Base-by-base conservation (phyloP, 2,797 vertebrate genomes). In the Acridotheres tristis region DNA sequence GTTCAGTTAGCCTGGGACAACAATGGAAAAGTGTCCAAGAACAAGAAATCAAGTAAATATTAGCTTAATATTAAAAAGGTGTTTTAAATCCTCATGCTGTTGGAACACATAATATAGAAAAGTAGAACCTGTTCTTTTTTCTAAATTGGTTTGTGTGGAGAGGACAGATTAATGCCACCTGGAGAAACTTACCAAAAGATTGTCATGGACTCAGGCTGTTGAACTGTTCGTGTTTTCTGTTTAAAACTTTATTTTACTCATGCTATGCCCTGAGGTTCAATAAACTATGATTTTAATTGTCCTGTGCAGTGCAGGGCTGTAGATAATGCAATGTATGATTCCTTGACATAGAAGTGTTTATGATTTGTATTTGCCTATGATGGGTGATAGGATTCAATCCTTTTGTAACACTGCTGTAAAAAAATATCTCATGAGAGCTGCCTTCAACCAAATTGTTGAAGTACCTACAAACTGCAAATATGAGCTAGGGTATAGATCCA, bases 171-270 rank as follows among this genome's bases (percentile, higher is more conserved):
- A 48, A 34, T 61, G 30, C 26, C 34, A 51, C n/a, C 53, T 77
- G 50, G 38, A 72, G 34, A 90, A 93, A 53, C 10, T 59, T 34
- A 61, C 1, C 47, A 23, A 67, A 80, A 30, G 4, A 17, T 34
- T 75, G 47, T 30, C 34, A 25, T 45, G 18, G 45, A 61, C 45
- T 72, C 47, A 58, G 13, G 8, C 14, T 34, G 40, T 92, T 85
- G 78, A 89, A 72, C 53, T 83, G 12, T 45, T 63, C 67, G 32
- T 84, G 43, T 77, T 93, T 94, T 95, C 65, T 95, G 36, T 94
- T 93, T 93, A 76, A 90, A 85, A 85, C 25, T 74, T 89, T 51
- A 43, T 73, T 59, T 59, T 85, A 90, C 67, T 88, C 80, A 5
- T 57, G 48, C 38, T 42, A 71, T 32, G 15, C 54, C 8, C 42